Evolutionary conservation across 2,888 invertebrate species (phyloP), one percentile per base, ranked within the genome.

Genomic region (Scelioninae gen. 1): DNA sequence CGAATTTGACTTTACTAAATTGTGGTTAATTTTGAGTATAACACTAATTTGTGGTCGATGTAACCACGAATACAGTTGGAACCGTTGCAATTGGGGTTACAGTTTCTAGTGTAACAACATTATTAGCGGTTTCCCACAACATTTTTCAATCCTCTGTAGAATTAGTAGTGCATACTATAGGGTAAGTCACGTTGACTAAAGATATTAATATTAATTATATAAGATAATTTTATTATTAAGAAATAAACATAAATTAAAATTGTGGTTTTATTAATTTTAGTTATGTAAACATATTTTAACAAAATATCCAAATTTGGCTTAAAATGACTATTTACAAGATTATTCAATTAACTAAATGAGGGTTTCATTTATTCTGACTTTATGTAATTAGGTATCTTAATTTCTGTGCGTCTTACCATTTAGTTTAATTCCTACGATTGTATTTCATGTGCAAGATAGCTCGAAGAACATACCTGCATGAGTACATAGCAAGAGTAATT

Each of bases 401-500:
- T 60, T 68, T 31, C n/a, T 29, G 68, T 55, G 53, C 66, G 65
- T 53, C 58, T 51, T 38, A 38, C 3, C 38, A 60, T 72, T 72
- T 66, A 53, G 72, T 79, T 79, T 56, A 72, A 79, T 72, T 80
- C 62, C 66, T 66, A 15, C 34, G 72, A 31, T 62, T 72, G 53
- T 16, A 51, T 80, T 74, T 74, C 62, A 56, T 47, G 65, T 69
- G 63, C 75, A 80, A 80, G 68, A 74, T 75, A 47, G 55, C 68
- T 72, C 56, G 38, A 58, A 69, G 68, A 56, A 40, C 66, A 53
- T 75, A 69, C 47, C 63, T 74, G 80, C 51, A 58, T 32, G 16
- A 32, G 74, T 75, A 79, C 66, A 79, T 60, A 79, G 71, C 58
- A 45, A 49, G 74, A 68, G 74, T 80, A 75, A 80, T 80, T 74